These are phyloP conservation scores for Tetropium fuscum DNA, from an alignment of 2,888 invertebrate species.

Conservation along the genomic window DNA sequence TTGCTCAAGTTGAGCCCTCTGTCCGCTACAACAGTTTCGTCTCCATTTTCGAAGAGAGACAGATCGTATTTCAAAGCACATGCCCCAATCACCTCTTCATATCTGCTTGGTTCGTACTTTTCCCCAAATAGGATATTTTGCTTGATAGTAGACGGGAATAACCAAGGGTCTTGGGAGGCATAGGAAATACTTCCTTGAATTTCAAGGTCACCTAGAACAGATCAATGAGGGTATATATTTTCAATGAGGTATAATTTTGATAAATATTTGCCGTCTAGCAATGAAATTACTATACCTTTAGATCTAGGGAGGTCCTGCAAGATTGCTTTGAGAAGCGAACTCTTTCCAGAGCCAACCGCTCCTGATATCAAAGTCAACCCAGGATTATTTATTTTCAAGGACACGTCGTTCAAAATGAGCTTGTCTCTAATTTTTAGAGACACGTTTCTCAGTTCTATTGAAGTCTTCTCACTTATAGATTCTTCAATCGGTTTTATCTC, in stretches of 20 bases:
- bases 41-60: conserved; percentile 77
- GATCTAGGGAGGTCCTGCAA: conserved; percentile 60
- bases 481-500: conserved; percentile 32
- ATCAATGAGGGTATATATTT: background rate
- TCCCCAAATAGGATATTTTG: conserved; percentile 84
- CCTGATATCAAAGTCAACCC: conserved; percentile 71
- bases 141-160: conserved; percentile 70
- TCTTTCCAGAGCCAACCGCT: conserved; percentile 75
- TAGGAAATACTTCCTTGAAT: conserved; percentile 68
- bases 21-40: conserved; percentile 82
- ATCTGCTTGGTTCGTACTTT: conserved; percentile 68
- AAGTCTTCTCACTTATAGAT: conserved; percentile 6
- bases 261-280: background rate
- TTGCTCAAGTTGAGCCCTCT: conserved; percentile 82
- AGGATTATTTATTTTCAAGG: conserved; percentile 59
- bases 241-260: background rate
- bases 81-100: conserved; percentile 71
- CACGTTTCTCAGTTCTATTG: conserved; percentile 29
- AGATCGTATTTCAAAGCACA: conserved; percentile 77
- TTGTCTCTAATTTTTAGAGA: conserved; percentile 43
- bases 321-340: conserved; percentile 62
- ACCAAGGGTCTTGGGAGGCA: conserved; percentile 74
- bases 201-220: conserved; percentile 31
- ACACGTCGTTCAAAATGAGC: conserved; percentile 62
- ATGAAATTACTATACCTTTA: conserved; percentile 51